phyloP scores from a whole-genome alignment of 1,140 invertebrate genomes.

The Neoseiulus cucumeris region DNA sequence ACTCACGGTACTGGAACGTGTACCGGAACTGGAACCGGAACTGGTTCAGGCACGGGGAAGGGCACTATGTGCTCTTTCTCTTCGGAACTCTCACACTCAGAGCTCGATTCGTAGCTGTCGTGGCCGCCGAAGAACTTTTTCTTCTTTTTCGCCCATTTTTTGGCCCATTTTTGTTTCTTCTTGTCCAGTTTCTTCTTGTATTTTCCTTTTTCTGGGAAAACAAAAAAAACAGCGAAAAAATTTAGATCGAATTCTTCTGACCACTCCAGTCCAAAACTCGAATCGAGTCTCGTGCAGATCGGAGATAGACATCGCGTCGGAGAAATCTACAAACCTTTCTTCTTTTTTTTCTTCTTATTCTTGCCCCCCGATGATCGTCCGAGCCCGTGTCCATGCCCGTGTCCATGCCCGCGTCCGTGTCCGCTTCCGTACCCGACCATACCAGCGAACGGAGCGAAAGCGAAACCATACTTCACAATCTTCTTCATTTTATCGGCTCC shows the following conservation, averaged over 20 bases:
- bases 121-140: not conserved
- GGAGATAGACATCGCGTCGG: not conserved
- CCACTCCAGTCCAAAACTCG: too few species aligned
- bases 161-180: conserved; percentile 2
- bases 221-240: too few species aligned
- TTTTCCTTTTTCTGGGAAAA: not conserved
- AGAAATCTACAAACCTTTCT: not conserved
- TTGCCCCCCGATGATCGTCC: too few species aligned
- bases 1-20: conserved; percentile 5
- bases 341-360: conserved; percentile 1
- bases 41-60: not conserved
- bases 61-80: not conserved
- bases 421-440: not conserved
- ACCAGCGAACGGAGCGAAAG: not conserved
- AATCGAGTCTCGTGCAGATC: too few species aligned
- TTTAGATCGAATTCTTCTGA: too few species aligned
- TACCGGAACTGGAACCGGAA: not conserved
- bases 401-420: not conserved
- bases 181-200: not conserved
- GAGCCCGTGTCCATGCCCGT: not conserved
- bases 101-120: not conserved
- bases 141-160: not conserved
- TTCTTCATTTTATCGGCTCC: not conserved
- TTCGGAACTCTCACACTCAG: not conserved
- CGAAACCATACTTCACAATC: not conserved